A percentile compares a stretch with the other conserved stretches of the same genome.
These are phyloP conservation scores for Alsophila aescularia DNA, from an alignment of 2,888 invertebrate genomes.

Conservation along the genomic window DNA sequence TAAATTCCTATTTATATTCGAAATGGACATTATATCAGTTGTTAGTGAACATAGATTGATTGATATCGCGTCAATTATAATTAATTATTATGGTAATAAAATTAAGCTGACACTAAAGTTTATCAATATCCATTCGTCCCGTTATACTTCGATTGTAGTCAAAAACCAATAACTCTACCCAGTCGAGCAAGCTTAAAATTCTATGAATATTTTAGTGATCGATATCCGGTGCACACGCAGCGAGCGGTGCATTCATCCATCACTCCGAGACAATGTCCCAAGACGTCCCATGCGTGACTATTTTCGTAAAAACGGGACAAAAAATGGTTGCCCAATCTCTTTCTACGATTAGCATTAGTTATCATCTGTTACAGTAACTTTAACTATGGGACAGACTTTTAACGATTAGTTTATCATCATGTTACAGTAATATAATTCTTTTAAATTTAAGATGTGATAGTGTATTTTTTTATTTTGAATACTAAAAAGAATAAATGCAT, in stretches of 20 bases:
- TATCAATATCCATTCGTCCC: neutral
- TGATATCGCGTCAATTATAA: no score
- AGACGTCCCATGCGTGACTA: conserved; percentile 2
- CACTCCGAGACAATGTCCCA: conserved; percentile 29
- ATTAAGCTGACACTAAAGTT: neutral
- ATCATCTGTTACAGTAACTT: neutral
- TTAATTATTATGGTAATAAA: conserved; percentile 5
- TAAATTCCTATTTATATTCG: no score
- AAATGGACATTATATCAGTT: no score
- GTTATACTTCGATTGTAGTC: conserved; percentile 18
- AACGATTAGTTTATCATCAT: neutral
- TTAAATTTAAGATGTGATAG: neutral
- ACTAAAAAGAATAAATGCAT: neutral
- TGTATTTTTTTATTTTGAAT: neutral
- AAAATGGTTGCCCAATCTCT: conserved; percentile 6
- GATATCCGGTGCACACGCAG: conserved; percentile 46
- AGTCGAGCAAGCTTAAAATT: conserved; percentile 36
- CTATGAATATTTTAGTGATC: conserved; percentile 58
- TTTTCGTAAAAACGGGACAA: neutral
- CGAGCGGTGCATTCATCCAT: conserved; percentile 48
- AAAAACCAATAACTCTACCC: conserved; percentile 10
- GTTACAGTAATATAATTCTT: no score
- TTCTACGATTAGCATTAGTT: neutral
- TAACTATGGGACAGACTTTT: neutral
- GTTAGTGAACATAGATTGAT: no score